Evolutionary conservation across 2,797 vertebrate species (phyloP), one percentile per base, ranked within the genome.

Genomic region (Geotrypetes seraphini): DNA sequence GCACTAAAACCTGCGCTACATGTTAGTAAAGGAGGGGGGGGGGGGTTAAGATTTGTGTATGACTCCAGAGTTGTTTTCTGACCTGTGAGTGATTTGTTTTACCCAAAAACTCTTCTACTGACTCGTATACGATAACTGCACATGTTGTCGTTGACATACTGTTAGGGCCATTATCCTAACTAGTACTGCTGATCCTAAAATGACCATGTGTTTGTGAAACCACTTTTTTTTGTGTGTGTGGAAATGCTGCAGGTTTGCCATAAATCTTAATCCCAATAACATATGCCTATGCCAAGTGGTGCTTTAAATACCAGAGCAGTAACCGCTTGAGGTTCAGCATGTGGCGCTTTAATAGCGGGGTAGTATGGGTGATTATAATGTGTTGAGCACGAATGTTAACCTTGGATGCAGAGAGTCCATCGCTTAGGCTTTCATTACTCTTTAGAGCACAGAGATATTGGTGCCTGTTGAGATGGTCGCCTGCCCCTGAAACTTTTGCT

Each of bases 181-280:
- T n/a, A n/a, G n/a, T n/a, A n/a, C n/a, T n/a, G n/a, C n/a, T n/a
- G n/a, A n/a, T n/a, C n/a, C n/a, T 1, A 9, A 32, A 13, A n/a
- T n/a, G n/a, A n/a, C n/a, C n/a, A n/a, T n/a, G 13, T 25, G 22
- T 24, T 11, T 18, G 25, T 4, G 4, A 14, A 43, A 25, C 10
- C 29, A 12, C 15, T 25, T 4, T 0, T 0, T 23, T 13, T n/a
- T n/a, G n/a, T n/a, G n/a, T n/a, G n/a, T n/a, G n/a, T n/a, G 11
- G 16, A 25, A 39, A 19, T 45, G 12, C 11, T 30, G 25, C 5
- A 13, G 7, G 2, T 3, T 24, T 39, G 22, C 18, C 22, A 25
- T 43, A 50, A 2, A 29, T 31, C 13, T 46, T 22, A 36, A 22
- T 38, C 46, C 7, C n/a, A 6, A 10, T 25, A 33, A 16, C 27